Percentiles rank a stretch among this genome's conserved stretches.
These are phyloP conservation scores for Harpagifer antarcticus DNA, from an alignment of 2,797 vertebrate genomes.

Conservation along the genomic window DNA sequence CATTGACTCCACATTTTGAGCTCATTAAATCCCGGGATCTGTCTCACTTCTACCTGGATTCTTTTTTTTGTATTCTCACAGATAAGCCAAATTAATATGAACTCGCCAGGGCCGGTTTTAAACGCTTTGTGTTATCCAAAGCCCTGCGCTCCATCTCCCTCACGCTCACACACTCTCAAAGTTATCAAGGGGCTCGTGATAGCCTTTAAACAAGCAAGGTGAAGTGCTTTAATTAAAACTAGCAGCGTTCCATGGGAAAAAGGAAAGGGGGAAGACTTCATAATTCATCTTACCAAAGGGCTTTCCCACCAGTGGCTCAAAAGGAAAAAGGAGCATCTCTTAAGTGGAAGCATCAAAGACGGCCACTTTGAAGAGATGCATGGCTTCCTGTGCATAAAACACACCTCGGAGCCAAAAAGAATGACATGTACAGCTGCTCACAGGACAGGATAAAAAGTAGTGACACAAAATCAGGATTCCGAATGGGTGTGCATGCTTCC, in stretches of 20 bases:
- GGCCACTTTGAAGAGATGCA: constrained; percentile 57
- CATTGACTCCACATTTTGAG: constrained; percentile 87
- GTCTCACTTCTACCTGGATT: constrained; percentile 87
- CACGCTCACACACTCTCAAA: constrained; percentile 70
- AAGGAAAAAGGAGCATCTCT: constrained; percentile 68
- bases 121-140: constrained; percentile 87
- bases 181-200: constrained; percentile 87
- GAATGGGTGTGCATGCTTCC: constrained; percentile 42
- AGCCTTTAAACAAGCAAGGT: constrained; percentile 89
- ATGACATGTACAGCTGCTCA: constrained; percentile 51
- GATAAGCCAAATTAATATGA: constrained; percentile 91
- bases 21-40: constrained; percentile 87
- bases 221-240: constrained; percentile 89
- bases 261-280: constrained; percentile 72
- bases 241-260: constrained; percentile 78
- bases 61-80: constrained; percentile 70
- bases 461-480: constrained; percentile 73
- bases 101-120: constrained; percentile 85
- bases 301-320: constrained; percentile 62
- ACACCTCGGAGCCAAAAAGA: constrained; percentile 57
- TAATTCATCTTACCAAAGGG: constrained; percentile 83
- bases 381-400: constrained; percentile 21
- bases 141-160: constrained; percentile 80
- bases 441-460: constrained; percentile 58
- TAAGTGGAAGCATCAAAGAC: constrained; percentile 66